A percentile compares a stretch with the other conserved stretches of the same genome.
phyloP scores from a whole-genome alignment of 2,888 invertebrate species.

The Melieria omissa region DNA sequence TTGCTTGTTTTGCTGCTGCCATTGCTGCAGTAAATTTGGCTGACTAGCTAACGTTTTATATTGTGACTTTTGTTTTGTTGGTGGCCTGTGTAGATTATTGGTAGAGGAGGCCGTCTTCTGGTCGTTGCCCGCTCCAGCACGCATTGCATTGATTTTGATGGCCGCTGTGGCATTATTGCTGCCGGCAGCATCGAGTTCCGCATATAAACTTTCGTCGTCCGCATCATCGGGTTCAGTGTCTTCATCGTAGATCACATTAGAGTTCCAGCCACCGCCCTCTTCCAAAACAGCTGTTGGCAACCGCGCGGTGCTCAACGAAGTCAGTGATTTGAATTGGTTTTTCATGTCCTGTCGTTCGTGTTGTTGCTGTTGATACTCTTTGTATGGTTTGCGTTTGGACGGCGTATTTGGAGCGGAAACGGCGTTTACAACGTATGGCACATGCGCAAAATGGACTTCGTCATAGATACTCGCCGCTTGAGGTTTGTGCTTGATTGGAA shows the following conservation, averaged over 20 bases:
- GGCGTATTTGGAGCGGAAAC: no score
- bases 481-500: no score
- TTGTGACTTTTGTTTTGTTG: background rate
- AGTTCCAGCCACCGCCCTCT: background rate
- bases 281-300: background rate
- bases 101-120: constrained; percentile 39
- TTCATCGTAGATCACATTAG: background rate
- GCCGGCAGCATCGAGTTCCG: background rate
- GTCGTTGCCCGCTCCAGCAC: constrained; percentile 23
- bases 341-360: no score
- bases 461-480: no score
- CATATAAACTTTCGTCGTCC: background rate
- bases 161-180: background rate
- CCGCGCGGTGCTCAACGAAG: no score
- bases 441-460: no score
- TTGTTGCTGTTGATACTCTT: no score
- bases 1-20: constrained; percentile 2
- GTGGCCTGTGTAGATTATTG: constrained; percentile 21
- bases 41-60: no score
- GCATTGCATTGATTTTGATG: background rate
- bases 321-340: no score
- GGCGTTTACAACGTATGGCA: no score
- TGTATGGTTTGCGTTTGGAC: no score
- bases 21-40: background rate
- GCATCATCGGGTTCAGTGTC: background rate